Evolutionary conservation across 2,888 invertebrate genomes (phyloP), one percentile per base, ranked within the genome.

Genomic region (Scaptodrosophila latifasciaeformis): DNA sequence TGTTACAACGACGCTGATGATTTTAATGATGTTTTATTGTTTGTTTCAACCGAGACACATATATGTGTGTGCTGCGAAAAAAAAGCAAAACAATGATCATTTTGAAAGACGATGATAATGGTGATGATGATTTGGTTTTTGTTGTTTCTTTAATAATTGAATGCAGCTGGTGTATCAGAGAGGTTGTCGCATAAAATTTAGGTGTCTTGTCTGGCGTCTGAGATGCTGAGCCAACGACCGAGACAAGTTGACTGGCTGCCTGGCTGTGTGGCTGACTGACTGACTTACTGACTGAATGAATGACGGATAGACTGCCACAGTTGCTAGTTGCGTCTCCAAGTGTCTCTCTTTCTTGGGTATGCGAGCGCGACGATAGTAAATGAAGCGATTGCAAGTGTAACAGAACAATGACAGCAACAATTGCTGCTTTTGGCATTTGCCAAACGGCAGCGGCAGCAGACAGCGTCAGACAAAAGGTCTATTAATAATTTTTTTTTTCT

Each of bases 121-220:
- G 9, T 43, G 19, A 19, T 53, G 52, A 47, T 54, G 59, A 49
- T 65, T 67, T 61, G 62, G 62, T 62, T 75, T 75, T 79, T 83
- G 24, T 70, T 62, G 62, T 75, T n/a, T n/a, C n/a, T n/a, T 82
- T 80, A 82, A 83, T 82, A 82, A 82, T 82, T 82, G 82, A 83
- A 82, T 82, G 82, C 82, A 82, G 82, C 82, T 82, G 82, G 72
- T 71, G 24, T 75, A 78, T n/a, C n/a, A n/a, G n/a, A n/a, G 59
- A 78, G 72, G 80, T 78, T 82, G 78, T 83, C 78, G 81, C 78
- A 77, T 75, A 71, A 78, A 78, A 81, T 81, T 81, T 81, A 78
- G 81, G 80, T 77, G 80, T 76, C 79, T 76, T 57, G 62, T 54
- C 58, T 59, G 59, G 66, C 60, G 63, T 60, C 56, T 66, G 51